Conservation (phyloP, 2,888 invertebrate species). For the Tetragnatha montana region DNA sequence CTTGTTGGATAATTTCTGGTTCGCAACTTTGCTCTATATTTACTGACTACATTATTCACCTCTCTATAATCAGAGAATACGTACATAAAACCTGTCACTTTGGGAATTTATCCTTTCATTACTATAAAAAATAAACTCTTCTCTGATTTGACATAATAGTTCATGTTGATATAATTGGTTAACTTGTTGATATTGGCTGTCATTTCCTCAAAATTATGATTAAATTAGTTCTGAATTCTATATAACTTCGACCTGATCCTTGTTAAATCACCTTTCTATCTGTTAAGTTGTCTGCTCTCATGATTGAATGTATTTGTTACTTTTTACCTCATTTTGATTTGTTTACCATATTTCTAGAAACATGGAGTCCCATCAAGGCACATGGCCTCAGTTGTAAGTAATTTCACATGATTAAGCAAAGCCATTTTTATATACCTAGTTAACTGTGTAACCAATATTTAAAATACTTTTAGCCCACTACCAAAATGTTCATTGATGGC, state of each 20-base stretch:
- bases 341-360: conserved; percentile 14
- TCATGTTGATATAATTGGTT: not conserved
- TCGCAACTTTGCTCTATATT: too few species aligned
- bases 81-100: too few species aligned
- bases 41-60: too few species aligned
- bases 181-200: not conserved
- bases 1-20: too few species aligned
- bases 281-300: not conserved
- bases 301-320: not conserved
- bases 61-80: too few species aligned
- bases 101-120: too few species aligned
- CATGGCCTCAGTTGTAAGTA: conserved; percentile 43
- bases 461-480: conserved; percentile 79
- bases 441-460: not conserved
- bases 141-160: not conserved
- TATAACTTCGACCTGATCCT: not conserved
- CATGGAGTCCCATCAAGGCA: conserved; percentile 35
- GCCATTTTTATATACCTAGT: not conserved
- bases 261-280: not conserved
- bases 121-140: too few species aligned
- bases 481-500: conserved; percentile 96
- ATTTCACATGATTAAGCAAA: not conserved
- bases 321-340: too few species aligned
- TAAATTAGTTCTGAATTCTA: not conserved
- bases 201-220: too few species aligned